phyloP scores from a whole-genome alignment of 2,888 invertebrate genomes.

The Leptopilina myrica region DNA sequence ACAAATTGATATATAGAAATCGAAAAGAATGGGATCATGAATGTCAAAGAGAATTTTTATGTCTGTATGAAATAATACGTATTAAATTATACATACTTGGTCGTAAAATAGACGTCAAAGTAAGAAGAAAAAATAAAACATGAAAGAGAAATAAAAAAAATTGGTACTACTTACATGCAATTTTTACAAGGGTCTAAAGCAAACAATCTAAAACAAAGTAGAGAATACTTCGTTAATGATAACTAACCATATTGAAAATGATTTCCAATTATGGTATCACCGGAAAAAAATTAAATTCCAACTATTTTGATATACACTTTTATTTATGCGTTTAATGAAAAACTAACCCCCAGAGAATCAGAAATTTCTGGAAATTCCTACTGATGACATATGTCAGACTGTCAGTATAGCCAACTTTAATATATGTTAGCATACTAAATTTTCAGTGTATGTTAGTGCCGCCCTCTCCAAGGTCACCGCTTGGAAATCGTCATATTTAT shows the following conservation, averaged over 20 bases:
- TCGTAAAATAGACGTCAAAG: not conserved
- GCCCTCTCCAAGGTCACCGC: too few relatives aligned
- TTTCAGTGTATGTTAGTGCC: too few relatives aligned
- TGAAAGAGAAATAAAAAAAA: not conserved
- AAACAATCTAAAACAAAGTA: constrained; percentile 28
- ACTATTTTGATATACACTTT: not conserved
- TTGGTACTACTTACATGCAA: constrained; percentile 47
- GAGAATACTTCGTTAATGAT: not conserved
- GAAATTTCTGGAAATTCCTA: not conserved
- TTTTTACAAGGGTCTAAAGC: constrained; percentile 10
- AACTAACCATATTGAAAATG: constrained; percentile 25
- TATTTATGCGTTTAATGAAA: not conserved
- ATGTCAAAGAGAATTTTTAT: not conserved
- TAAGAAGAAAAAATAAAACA: not conserved
- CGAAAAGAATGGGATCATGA: not conserved
- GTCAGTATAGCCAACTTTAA: not conserved
- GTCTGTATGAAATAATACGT: not conserved
- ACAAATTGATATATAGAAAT: not conserved
- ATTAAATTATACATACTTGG: not conserved
- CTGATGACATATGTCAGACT: not conserved
- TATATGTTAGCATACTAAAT: too few relatives aligned
- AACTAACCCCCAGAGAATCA: not conserved
- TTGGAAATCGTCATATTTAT: too few relatives aligned
- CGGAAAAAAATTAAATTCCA: constrained; percentile 25
- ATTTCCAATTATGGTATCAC: constrained; percentile 1